A percentile compares a stretch with the other conserved stretches of the same genome.
Conservation (phyloP, 2,888 invertebrate genomes). For the Platycheirus rosarum region DNA sequence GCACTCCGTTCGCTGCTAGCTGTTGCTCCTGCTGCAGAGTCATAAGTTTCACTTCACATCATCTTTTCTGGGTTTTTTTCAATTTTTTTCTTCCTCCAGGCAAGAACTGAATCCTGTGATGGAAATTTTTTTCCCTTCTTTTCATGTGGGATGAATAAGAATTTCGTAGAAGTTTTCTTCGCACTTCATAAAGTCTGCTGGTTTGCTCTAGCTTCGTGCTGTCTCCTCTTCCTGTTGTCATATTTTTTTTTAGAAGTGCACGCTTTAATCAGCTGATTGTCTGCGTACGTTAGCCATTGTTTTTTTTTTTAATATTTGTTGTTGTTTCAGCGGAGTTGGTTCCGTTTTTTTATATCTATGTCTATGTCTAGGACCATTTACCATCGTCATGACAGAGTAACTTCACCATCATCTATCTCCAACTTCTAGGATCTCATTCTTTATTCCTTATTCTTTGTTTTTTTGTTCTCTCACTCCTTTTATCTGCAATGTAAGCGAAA, state of each 20-base stretch:
- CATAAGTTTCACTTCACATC: constrained; percentile 61
- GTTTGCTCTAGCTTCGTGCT: background rate
- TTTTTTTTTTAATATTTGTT: constrained; percentile 9
- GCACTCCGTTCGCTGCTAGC: constrained; percentile 34
- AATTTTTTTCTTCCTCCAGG: constrained; percentile 35
- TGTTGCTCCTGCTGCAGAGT: constrained; percentile 32
- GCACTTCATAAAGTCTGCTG: constrained; percentile 60
- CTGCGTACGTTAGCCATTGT: constrained; percentile 54
- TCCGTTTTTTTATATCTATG: constrained; percentile 17
- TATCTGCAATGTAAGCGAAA: constrained; percentile 12
- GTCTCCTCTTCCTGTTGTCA: background rate
- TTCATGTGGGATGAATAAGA: constrained; percentile 52
- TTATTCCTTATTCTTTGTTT: background rate
- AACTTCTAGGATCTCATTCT: constrained; percentile 13
- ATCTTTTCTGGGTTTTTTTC: constrained; percentile 19
- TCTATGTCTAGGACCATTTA: constrained; percentile 56
- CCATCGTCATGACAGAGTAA: constrained; percentile 64
- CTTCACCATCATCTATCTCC: constrained; percentile 25
- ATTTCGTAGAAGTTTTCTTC: constrained; percentile 70
- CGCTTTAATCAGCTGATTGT: constrained; percentile 76
- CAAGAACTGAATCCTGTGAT: constrained; percentile 75
- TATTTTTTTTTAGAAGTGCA: constrained; percentile 26
- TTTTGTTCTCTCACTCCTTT: background rate
- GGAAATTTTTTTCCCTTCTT: constrained; percentile 59
- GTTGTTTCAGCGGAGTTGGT: constrained; percentile 35